Conservation (phyloP, 2,113 vertebrate species). For the Uria lomvia region DNA sequence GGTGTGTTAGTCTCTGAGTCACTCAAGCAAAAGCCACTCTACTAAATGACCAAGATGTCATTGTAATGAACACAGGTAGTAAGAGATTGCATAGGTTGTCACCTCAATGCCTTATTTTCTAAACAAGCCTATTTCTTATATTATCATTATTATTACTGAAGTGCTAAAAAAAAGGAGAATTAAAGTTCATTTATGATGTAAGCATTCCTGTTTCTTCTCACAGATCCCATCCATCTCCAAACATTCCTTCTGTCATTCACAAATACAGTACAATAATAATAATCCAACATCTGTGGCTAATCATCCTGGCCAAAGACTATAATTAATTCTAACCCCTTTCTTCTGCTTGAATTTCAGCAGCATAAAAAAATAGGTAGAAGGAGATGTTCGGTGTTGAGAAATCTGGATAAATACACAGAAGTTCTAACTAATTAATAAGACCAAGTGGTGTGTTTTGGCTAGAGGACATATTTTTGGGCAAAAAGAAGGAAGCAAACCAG, state of each 20-base stretch:
- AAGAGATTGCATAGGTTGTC: background rate
- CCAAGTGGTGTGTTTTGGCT: background rate
- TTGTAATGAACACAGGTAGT: background rate
- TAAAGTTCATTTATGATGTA: background rate
- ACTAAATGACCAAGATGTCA: background rate
- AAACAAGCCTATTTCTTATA: background rate
- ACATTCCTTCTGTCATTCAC: constrained; percentile 58
- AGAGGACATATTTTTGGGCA: background rate
- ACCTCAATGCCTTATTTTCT: background rate
- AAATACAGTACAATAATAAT: constrained; percentile 51
- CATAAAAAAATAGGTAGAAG: background rate
- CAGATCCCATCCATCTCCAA: background rate
- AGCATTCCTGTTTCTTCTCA: background rate
- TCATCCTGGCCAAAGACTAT: constrained; percentile 28
- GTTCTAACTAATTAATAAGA: background rate
- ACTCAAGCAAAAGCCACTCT: background rate
- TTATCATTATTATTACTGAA: accelerated
- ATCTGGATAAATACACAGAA: constrained; percentile 3
- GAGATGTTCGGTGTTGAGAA: background rate
- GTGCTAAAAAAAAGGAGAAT: background rate
- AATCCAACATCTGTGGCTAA: constrained; percentile 58
- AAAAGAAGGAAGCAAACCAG: background rate
- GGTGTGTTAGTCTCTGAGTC: too few relatives aligned
- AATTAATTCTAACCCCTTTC: constrained; percentile 32
- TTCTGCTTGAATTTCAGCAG: constrained; percentile 4